phyloP scores from a whole-genome alignment of 1,140 invertebrate species.

The Bilobella aurantiaca region DNA sequence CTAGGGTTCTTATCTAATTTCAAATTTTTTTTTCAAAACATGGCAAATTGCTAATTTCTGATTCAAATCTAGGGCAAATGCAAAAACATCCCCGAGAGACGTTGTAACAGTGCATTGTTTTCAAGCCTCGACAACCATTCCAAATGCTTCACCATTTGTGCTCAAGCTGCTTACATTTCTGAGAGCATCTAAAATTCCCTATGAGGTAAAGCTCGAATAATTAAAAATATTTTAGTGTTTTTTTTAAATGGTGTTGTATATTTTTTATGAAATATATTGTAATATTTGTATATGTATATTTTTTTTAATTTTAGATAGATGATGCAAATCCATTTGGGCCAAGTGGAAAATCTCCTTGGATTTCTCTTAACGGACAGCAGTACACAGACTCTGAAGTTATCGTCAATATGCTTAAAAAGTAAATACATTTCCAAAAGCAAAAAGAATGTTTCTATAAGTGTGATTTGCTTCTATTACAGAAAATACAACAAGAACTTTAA shows the following conservation, averaged over 20 bases:
- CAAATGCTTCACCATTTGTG: constrained; percentile 36
- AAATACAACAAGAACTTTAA: constrained; percentile 13
- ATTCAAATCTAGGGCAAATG: not conserved
- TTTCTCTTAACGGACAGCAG: constrained; percentile 40
- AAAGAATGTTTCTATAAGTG: not conserved
- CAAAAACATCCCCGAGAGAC: constrained; percentile 11
- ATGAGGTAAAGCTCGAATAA: constrained; percentile 24
- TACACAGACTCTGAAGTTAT: constrained; percentile 39
- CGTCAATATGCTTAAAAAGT: constrained; percentile 24
- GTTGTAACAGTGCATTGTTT: constrained; percentile 8
- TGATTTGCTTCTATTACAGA: not conserved
- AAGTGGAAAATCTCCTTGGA: constrained; percentile 40
- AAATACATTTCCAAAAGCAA: not conserved
- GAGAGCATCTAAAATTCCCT: constrained; percentile 36
- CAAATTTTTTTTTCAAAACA: too few species aligned
- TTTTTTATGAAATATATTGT: too few species aligned
- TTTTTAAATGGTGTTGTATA: constrained; percentile 19
- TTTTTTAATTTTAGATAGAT: constrained; percentile 14
- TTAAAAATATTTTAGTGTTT: constrained; percentile 25
- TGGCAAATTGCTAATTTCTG: too few species aligned
- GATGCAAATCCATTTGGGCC: constrained; percentile 23
- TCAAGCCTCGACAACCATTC: constrained; percentile 9
- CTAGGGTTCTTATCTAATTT: too few species aligned
- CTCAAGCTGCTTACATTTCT: constrained; percentile 38
- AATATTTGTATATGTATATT: too few species aligned